Evolutionary conservation across 2,113 vertebrate species (phyloP), one percentile per base, ranked within the genome.

Genomic region (Dipodomys ordii): DNA sequence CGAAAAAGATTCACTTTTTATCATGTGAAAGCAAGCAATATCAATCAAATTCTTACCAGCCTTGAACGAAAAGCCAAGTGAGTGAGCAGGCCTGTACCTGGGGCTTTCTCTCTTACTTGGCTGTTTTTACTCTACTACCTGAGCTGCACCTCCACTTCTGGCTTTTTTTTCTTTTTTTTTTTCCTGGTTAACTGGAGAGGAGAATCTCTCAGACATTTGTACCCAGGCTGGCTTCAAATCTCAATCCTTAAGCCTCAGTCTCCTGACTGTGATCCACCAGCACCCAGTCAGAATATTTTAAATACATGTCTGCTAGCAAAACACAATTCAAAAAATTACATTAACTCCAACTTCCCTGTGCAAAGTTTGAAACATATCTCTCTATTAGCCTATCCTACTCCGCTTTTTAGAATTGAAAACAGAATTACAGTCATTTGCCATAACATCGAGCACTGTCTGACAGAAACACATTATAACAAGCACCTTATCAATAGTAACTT

Each of bases 391-490:
- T 27, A 9, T 67, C 25, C 27, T 67, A 23, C 46, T 87, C 25
- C 8, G 57, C n/a, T 20, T 39, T 39, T 7, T 28, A 15, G 46
- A 10, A 49, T 0, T 78, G 57, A 76, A 83, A 93, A 49, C 5
- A 78, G n/a, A 69, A 82, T 65, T n/a, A 30, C 27, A 65, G 19
- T 60, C 83, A 60, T 49, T 67, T 46, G 7, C 28, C 62, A 49
- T 39, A 74, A 30, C 69, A 67, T 27, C 35, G n/a, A 25, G 35
- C 35, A 32, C 0, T 18, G 18, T 44, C 83, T 67, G 83, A 83
- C 22, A 53, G 69, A 27, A 69, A 49, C 1, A 7, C 11, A 10
- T 74, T 11, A 46, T 20, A 35, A 62, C 0, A 0, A 2, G 30
- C 67, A n/a, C 64, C 53, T 44, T 64, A 57, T 27, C 60, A 23